These are phyloP conservation scores for Astreopora myriophthalma DNA, from an alignment of 64 coral and sea anemone genomes.

Conservation along the genomic window DNA sequence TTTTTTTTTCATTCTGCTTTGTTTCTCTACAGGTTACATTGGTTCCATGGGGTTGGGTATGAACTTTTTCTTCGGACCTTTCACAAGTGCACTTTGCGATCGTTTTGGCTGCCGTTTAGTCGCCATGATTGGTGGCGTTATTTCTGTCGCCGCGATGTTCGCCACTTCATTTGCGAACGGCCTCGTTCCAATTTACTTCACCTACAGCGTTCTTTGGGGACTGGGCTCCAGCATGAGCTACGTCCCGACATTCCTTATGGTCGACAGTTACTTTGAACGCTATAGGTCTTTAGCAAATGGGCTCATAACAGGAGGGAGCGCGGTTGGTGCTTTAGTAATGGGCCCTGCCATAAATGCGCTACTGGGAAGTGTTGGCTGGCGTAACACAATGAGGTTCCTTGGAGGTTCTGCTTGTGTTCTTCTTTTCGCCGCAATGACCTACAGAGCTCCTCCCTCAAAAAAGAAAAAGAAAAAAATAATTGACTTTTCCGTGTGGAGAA, in stretches of 20 bases:
- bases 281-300: conserved; percentile 59
- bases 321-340: conserved; percentile 58
- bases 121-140: conserved; percentile 41
- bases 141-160: conserved; percentile 43
- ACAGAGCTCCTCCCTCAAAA: background rate
- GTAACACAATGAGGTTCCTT: conserved; percentile 51
- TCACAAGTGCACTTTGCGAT: conserved; percentile 39
- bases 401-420: background rate
- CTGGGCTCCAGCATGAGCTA: conserved; percentile 65
- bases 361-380: conserved; percentile 52
- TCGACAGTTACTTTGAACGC: conserved; percentile 64
- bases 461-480: conserved; percentile 32
- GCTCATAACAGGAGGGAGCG: conserved; percentile 41
- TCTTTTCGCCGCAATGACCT: background rate
- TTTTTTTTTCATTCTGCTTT: background rate
- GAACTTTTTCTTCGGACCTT: conserved; percentile 61
- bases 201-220: conserved; percentile 60
- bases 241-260: conserved; percentile 60
- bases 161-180: conserved; percentile 28
- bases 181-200: conserved; percentile 61
- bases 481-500: conserved; percentile 64
- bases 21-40: conserved; percentile 44
- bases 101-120: conserved; percentile 31
- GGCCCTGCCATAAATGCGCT: conserved; percentile 50
- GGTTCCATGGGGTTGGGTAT: conserved; percentile 57